These are phyloP conservation scores for Drosophila nigromelanica DNA, from an alignment of 1,140 invertebrate species.

Conservation along the genomic window DNA sequence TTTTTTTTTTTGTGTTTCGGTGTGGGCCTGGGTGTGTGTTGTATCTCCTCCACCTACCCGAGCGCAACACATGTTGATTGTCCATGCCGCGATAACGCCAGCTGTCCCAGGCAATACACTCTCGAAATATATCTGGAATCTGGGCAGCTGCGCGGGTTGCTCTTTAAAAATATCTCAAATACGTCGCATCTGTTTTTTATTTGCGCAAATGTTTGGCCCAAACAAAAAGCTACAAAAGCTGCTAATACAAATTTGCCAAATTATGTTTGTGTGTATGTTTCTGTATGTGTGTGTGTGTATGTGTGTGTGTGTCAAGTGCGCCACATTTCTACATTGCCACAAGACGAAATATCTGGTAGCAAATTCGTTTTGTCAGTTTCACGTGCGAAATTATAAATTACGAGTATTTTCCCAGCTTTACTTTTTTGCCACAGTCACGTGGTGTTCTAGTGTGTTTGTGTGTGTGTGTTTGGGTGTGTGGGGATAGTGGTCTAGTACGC, in stretches of 20 bases:
- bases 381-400: slow-evolving; percentile 81
- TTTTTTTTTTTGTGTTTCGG: slow-evolving; percentile 9
- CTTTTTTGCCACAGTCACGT: slow-evolving; percentile 16
- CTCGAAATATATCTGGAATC: slow-evolving; percentile 41
- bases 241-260: slow-evolving; percentile 6
- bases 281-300: not conserved
- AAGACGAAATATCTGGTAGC: slow-evolving; percentile 34
- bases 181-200: slow-evolving; percentile 73
- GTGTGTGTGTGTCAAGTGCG: slow-evolving; percentile 51
- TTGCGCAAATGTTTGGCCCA: slow-evolving; percentile 55
- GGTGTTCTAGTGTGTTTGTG: not conserved
- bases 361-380: slow-evolving; percentile 70
- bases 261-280: not conserved
- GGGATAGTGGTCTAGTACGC: slow-evolving; percentile 1
- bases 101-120: slow-evolving; percentile 50
- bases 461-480: slow-evolving; percentile 7
- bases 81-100: slow-evolving; percentile 51
- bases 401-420: slow-evolving; percentile 27
- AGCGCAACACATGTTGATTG: slow-evolving; percentile 75
- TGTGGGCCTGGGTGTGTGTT: slow-evolving; percentile 16
- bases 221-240: slow-evolving; percentile 55
- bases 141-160: slow-evolving; percentile 30
- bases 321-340: slow-evolving; percentile 40
- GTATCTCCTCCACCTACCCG: slow-evolving; percentile 10
- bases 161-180: slow-evolving; percentile 37